phyloP scores from a whole-genome alignment of 2,888 invertebrate genomes.

The Lochmaea crataegi region DNA sequence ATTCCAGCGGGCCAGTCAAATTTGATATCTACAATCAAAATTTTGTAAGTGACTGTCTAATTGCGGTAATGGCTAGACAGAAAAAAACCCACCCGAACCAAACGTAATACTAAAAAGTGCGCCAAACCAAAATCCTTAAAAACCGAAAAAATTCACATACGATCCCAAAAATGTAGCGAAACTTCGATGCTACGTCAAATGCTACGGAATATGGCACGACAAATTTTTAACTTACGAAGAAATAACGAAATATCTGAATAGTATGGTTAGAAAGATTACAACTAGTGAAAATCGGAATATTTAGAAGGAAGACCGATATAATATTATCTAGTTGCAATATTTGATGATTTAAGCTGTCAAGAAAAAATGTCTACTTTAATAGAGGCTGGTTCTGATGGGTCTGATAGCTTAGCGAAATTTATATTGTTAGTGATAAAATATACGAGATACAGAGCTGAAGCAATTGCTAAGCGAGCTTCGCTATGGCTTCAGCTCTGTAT shows the following conservation, averaged over 20 bases:
- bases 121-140: neutral
- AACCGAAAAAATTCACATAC: neutral
- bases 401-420: too few species aligned
- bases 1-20: too few species aligned
- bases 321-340: slow-evolving; percentile 38
- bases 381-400: too few species aligned
- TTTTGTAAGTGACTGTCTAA: too few species aligned
- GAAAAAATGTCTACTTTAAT: slow-evolving; percentile 30
- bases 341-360: slow-evolving; percentile 4
- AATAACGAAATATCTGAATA: slow-evolving; percentile 47
- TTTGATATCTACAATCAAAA: too few species aligned
- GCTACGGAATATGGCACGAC: slow-evolving; percentile 49
- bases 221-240: slow-evolving; percentile 49
- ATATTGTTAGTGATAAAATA: too few species aligned
- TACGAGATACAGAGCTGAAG: too few species aligned
- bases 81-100: too few species aligned
- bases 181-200: slow-evolving; percentile 30
- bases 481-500: too few species aligned
- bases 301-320: slow-evolving; percentile 41
- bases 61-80: too few species aligned
- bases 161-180: slow-evolving; percentile 17
- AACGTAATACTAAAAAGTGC: too few species aligned
- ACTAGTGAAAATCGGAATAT: slow-evolving; percentile 45
- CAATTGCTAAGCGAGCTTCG: too few species aligned
- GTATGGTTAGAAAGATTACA: slow-evolving; percentile 41